Evolutionary conservation across 2,797 vertebrate genomes (phyloP).

Genomic region (Streptopelia turtur): DNA sequence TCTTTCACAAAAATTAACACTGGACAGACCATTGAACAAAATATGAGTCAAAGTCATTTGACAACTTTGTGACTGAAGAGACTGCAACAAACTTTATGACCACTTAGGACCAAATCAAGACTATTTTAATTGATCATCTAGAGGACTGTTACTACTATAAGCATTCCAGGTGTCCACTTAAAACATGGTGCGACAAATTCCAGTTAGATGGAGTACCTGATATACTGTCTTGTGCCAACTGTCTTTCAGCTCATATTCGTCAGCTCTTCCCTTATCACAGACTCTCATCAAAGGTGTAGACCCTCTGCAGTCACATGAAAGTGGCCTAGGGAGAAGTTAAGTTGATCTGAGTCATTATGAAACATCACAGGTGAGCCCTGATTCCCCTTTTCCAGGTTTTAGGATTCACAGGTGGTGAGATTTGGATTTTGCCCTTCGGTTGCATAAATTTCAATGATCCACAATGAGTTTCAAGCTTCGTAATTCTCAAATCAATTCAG

Average conservation of each 20-base stretch:
- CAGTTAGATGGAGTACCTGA: not conserved
- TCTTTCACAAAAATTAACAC: not conserved
- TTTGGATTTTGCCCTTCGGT: not conserved
- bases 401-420: not conserved
- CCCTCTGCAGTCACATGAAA: not conserved
- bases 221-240: not conserved
- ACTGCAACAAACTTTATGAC: not conserved
- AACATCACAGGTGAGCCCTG: not conserved
- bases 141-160: not conserved
- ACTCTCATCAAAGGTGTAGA: not conserved
- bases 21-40: not conserved
- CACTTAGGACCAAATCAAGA: not conserved
- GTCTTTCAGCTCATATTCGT: not conserved
- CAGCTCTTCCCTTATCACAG: not conserved
- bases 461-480: not conserved
- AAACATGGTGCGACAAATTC: not conserved
- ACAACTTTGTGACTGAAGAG: fast-evolving
- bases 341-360: not conserved
- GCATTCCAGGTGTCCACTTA: not conserved
- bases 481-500: conserved; percentile 2
- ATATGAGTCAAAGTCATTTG: not conserved
- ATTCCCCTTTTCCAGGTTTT: not conserved
- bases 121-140: not conserved
- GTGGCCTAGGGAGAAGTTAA: not conserved
- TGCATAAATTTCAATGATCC: not conserved